phyloP scores from a whole-genome alignment of 2,888 invertebrate species.

The Polyploca ridens region DNA sequence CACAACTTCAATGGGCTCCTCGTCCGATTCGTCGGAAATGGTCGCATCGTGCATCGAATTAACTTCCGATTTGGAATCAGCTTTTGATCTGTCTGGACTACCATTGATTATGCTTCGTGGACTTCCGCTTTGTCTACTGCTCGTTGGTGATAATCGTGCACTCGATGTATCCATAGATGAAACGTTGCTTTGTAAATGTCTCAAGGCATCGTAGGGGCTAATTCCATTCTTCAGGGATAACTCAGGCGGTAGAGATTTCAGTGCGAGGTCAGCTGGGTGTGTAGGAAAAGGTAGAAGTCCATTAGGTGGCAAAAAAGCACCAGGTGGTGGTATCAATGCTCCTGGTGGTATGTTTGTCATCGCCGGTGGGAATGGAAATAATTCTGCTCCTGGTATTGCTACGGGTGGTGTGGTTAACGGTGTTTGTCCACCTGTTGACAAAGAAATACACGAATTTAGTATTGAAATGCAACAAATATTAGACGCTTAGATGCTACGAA shows the following conservation, averaged over 20 bases:
- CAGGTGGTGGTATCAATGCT: conserved; percentile 84
- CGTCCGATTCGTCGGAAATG: conserved; percentile 87
- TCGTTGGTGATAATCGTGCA: conserved; percentile 81
- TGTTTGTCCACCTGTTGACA: conserved; percentile 70
- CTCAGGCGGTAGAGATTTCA: conserved; percentile 78
- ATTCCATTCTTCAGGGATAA: conserved; percentile 82
- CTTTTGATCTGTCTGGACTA: conserved; percentile 79
- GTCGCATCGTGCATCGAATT: conserved; percentile 87
- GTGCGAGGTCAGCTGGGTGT: conserved; percentile 79
- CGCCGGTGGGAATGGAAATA: conserved; percentile 76
- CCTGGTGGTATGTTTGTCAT: conserved; percentile 74
- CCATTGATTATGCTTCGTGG: conserved; percentile 74
- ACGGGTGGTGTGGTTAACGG: conserved; percentile 69
- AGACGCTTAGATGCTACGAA: conserved; percentile 36
- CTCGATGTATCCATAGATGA: conserved; percentile 78
- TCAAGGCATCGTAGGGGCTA: conserved; percentile 84
- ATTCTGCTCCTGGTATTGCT: conserved; percentile 69
- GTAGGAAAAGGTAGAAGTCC: conserved; percentile 82
- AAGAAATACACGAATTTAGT: conserved; percentile 39
- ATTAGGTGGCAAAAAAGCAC: conserved; percentile 82
- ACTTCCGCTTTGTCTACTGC: conserved; percentile 83
- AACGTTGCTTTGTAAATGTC: conserved; percentile 74
- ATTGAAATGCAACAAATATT: conserved; percentile 34
- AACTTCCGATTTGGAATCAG: conserved; percentile 85
- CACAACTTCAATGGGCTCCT: conserved; percentile 90